Evolutionary conservation across 2,113 vertebrate genomes (phyloP).

Genomic region (Aspiorhynchus laticeps): DNA sequence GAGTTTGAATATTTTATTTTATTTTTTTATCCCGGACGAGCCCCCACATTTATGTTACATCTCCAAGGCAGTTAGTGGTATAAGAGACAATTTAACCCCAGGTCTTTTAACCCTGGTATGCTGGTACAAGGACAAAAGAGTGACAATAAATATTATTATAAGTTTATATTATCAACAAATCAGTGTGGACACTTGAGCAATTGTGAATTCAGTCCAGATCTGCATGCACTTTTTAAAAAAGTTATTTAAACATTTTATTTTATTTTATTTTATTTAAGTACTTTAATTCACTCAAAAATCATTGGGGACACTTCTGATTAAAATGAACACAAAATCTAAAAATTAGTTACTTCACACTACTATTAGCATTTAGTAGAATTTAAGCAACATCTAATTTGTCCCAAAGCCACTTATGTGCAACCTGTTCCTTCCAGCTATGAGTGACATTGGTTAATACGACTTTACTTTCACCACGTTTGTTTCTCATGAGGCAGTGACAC

Average conservation of each 20-base stretch:
- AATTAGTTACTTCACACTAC: not conserved
- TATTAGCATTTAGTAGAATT: not conserved
- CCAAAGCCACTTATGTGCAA: not conserved
- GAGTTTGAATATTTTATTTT: too few relatives aligned
- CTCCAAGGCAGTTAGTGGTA: too few relatives aligned
- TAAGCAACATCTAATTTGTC: not conserved
- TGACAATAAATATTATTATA: too few relatives aligned
- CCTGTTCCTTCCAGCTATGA: not conserved
- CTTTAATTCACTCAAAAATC: not conserved
- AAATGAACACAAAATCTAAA: not conserved
- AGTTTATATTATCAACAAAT: too few relatives aligned
- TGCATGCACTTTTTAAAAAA: too few relatives aligned
- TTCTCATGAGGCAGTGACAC: constrained; percentile 31
- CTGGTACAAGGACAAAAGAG: too few relatives aligned
- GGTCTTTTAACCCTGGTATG: too few relatives aligned
- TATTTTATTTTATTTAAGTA: not conserved
- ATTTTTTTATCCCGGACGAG: too few relatives aligned
- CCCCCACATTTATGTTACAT: too few relatives aligned
- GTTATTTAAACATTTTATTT: not conserved
- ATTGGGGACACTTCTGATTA: not conserved
- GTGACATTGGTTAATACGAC: not conserved
- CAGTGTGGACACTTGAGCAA: too few relatives aligned
- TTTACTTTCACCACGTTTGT: not conserved
- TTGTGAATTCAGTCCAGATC: too few relatives aligned
- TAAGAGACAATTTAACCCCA: too few relatives aligned